Base-by-base conservation (phyloP, 2,113 vertebrate genomes). In the Menura novaehollandiae region DNA sequence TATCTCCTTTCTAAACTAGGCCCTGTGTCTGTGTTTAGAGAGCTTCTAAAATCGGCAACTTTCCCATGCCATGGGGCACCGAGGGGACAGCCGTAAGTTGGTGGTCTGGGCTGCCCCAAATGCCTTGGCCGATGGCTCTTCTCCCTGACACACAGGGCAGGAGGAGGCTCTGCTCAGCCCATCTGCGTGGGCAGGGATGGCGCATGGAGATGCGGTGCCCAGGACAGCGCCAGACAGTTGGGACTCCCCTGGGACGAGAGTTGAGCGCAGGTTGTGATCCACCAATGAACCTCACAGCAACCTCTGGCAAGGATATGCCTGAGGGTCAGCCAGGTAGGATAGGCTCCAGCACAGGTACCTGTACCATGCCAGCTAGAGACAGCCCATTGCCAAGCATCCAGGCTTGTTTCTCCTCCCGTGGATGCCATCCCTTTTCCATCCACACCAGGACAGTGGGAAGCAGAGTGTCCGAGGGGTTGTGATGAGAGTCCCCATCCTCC, bases 381-480 rank as follows among this genome's bases (percentile, higher is more conserved):
- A 41, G 66, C 33, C 7, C 33, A 2, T 8, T 56, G 37, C 35
- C 64, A 62, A 33, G 37, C 28, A 13, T 4, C 30, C 23, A 3
- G 20, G 26, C 23, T 56, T 43, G 15, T 21, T 75, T 26, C 8
- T 60, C 6, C 26, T 52, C 11, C 17, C 49, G 51, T 26, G 28
- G 6, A 16, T 6, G 1, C 24, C 24, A 22, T 59, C 19, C 12
- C 22, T 28, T 71, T 51, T 28, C 8, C 28, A 51, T 11, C 32
- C 46, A 20, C 33, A 22, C 26, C 33, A 60, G 56, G 52, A 23
- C 22, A n/a, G 56, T 6, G 41, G 56, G 46, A 88, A 77, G 41
- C 52, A 66, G 47, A 43, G 26, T 7, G 10, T 23, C 41, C 0
- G 0, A 60, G 41, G 7, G 16, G 7, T 43, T 11, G 1, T 28